phyloP scores from a whole-genome alignment of 1,140 invertebrate species.

The Lordiphosa stackelbergi region DNA sequence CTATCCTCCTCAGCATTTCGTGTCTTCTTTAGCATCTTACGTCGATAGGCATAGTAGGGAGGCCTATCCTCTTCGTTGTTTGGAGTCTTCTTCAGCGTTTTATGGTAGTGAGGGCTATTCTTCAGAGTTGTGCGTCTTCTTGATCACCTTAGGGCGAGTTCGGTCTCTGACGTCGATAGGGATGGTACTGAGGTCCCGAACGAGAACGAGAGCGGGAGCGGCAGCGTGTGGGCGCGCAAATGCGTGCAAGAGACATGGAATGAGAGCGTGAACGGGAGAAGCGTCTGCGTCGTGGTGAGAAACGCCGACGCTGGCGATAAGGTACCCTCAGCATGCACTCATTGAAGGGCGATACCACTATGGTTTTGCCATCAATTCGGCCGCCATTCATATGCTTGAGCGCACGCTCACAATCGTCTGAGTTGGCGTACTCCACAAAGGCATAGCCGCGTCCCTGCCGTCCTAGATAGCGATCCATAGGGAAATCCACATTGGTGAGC shows the following conservation, averaged over 20 bases:
- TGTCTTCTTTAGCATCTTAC: too few species aligned
- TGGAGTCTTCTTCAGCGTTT: too few species aligned
- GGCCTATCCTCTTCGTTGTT: too few species aligned
- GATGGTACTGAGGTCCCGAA: conserved; percentile 5
- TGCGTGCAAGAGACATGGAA: not conserved
- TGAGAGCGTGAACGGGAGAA: not conserved
- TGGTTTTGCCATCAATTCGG: conserved; percentile 37
- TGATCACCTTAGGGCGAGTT: not conserved
- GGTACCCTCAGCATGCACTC: conserved; percentile 28
- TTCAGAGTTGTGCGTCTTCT: too few species aligned
- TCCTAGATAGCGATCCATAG: conserved; percentile 20
- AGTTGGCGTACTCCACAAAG: conserved; percentile 41
- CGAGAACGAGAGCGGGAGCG: conserved; percentile 1
- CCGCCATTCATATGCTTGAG: conserved; percentile 50
- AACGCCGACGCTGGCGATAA: conserved; percentile 30
- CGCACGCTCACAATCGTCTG: conserved; percentile 42
- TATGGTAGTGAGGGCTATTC: too few species aligned
- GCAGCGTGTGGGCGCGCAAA: not conserved
- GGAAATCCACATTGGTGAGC: conserved; percentile 48
- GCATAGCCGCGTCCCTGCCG: conserved; percentile 39
- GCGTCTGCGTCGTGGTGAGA: conserved; percentile 26
- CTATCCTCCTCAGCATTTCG: too few species aligned
- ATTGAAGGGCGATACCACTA: conserved; percentile 42
- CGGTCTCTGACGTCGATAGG: not conserved
- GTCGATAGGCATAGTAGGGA: too few species aligned